Evolutionary conservation across 2,113 vertebrate genomes (phyloP).

Genomic region (Sakesphorus luctuosus): DNA sequence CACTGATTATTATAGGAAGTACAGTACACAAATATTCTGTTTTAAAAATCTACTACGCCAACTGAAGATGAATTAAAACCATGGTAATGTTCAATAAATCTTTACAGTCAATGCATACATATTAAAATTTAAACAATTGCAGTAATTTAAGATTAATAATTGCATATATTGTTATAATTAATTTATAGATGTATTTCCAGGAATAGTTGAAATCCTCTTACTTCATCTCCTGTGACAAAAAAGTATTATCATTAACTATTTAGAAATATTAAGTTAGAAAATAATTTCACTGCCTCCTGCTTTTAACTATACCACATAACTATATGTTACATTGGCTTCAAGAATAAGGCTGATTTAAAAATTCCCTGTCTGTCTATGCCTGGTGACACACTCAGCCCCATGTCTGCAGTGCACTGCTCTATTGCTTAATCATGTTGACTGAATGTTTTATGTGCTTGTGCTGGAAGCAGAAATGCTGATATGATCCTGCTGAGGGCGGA

Average conservation of each 20-base stretch:
- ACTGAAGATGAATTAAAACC: neutral
- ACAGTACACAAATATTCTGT: neutral
- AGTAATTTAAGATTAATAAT: neutral
- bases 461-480: neutral
- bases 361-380: neutral
- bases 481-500: neutral
- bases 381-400: neutral
- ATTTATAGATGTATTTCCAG: neutral
- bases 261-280: neutral
- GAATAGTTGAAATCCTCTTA: neutral
- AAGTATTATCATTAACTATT: neutral
- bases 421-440: neutral
- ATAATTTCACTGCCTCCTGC: neutral
- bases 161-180: neutral
- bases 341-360: neutral
- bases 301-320: neutral
- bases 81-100: neutral
- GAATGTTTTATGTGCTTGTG: neutral
- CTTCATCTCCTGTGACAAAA: neutral
- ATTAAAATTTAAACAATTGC: neutral
- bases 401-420: rapidly evolving
- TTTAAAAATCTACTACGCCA: neutral
- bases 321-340: neutral
- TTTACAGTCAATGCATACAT: neutral
- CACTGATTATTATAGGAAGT: neutral